phyloP scores from a whole-genome alignment of 1,140 invertebrate genomes.

The Penaeus japonicus region DNA sequence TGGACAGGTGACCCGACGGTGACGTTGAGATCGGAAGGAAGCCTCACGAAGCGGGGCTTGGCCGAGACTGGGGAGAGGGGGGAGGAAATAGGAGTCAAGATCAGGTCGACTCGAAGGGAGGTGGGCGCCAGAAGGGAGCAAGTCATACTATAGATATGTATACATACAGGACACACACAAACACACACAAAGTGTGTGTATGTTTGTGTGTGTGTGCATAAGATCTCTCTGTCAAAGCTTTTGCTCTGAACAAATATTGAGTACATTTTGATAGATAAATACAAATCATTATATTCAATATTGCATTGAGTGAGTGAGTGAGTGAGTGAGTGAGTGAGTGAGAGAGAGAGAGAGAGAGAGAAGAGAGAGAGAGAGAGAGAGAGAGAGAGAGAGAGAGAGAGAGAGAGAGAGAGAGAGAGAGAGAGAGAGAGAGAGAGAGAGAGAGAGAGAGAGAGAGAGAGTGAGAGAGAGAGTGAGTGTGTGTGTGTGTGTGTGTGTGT shows the following conservation, averaged over 20 bases:
- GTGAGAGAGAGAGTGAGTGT: too few species aligned
- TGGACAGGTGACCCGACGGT: slow-evolving; percentile 66
- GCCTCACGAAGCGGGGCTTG: slow-evolving; percentile 60
- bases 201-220: too few species aligned
- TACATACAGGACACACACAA: neutral
- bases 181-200: neutral
- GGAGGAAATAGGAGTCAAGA: neutral
- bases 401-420: neutral
- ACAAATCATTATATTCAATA: too few species aligned
- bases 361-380: neutral
- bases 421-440: neutral
- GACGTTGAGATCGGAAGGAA: slow-evolving; percentile 63
- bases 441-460: too few species aligned
- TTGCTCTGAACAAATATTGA: too few species aligned
- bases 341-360: neutral
- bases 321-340: neutral
- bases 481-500: too few species aligned
- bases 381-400: neutral
- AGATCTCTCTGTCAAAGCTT: too few species aligned
- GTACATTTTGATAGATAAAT: too few species aligned
- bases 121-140: neutral
- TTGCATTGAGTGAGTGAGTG: neutral
- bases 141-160: neutral
- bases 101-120: neutral
- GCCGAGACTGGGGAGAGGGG: slow-evolving; percentile 3